Conservation (phyloP, 2,888 invertebrate species). For the Hipparchia semele region DNA sequence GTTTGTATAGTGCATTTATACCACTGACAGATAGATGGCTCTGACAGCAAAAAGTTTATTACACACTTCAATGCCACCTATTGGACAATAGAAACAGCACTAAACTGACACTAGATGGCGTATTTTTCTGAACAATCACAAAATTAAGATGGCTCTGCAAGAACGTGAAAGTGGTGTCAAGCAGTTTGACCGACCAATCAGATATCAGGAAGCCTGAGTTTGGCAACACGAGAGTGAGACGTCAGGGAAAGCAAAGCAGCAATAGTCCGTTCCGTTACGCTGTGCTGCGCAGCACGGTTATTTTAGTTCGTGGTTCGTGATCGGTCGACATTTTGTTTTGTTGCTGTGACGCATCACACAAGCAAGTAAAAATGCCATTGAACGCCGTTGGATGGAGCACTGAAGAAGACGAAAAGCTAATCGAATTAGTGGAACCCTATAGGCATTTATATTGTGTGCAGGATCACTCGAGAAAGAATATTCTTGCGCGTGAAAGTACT, state of each 20-base stretch:
- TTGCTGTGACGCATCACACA: constrained; percentile 49
- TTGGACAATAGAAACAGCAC: background rate
- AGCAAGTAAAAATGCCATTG: constrained; percentile 65
- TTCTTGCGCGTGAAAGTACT: constrained; percentile 68
- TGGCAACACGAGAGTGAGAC: constrained; percentile 34
- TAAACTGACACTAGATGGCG: background rate
- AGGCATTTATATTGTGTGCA: constrained; percentile 64
- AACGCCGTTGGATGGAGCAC: constrained; percentile 70
- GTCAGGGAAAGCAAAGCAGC: background rate
- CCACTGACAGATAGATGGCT: background rate
- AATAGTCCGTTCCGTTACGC: constrained; percentile 58
- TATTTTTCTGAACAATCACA: background rate
- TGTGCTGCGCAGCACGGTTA: constrained; percentile 72
- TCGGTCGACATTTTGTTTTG: constrained; percentile 78
- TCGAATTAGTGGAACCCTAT: constrained; percentile 70
- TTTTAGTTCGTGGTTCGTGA: constrained; percentile 71
- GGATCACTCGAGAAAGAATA: constrained; percentile 72
- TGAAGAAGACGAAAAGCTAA: constrained; percentile 70
- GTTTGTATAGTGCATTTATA: background rate
- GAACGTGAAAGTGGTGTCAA: background rate
- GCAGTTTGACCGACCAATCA: constrained; percentile 53
- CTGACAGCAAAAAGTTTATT: background rate
- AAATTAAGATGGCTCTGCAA: background rate
- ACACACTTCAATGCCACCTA: background rate
- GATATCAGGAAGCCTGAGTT: constrained; percentile 33